Percentiles rank a stretch among this genome's conserved stretches.
Conservation (phyloP, 2,113 vertebrate species). For the Puntigrus tetrazona region DNA sequence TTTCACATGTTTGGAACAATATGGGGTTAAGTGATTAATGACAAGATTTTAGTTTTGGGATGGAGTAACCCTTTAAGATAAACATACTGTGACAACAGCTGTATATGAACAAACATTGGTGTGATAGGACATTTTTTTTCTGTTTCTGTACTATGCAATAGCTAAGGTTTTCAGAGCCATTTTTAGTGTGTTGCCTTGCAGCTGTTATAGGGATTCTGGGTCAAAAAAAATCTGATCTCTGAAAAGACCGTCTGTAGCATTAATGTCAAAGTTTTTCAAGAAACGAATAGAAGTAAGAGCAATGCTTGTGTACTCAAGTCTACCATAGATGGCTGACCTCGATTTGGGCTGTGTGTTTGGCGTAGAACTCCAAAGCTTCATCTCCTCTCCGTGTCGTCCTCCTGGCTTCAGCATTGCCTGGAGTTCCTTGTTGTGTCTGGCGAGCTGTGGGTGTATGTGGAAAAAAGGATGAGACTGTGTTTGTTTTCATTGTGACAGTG, state of each 20-base stretch:
- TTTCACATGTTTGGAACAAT: too few relatives aligned
- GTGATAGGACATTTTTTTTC: background rate
- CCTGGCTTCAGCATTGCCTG: conserved; percentile 96
- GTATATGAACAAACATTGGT: background rate
- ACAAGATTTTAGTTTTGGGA: too few relatives aligned
- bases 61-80: too few relatives aligned
- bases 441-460: conserved; percentile 77
- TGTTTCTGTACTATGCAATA: too few relatives aligned
- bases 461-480: conserved; percentile 16
- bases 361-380: conserved; percentile 95
- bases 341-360: conserved; percentile 98
- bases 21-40: too few relatives aligned
- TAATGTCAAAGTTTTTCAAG: background rate
- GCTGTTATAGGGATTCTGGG: too few relatives aligned
- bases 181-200: too few relatives aligned
- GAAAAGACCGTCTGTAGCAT: background rate
- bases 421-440: conserved; percentile 97
- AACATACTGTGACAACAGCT: background rate
- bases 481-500: background rate
- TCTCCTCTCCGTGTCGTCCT: conserved; percentile 95
- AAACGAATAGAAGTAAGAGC: background rate
- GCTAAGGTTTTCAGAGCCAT: too few relatives aligned
- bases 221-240: too few relatives aligned
- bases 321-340: conserved; percentile 79
- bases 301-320: background rate